A percentile compares a stretch with the other conserved stretches of the same genome.
phyloP scores from a whole-genome alignment of 2,888 invertebrate species.

The Erebia ligea region DNA sequence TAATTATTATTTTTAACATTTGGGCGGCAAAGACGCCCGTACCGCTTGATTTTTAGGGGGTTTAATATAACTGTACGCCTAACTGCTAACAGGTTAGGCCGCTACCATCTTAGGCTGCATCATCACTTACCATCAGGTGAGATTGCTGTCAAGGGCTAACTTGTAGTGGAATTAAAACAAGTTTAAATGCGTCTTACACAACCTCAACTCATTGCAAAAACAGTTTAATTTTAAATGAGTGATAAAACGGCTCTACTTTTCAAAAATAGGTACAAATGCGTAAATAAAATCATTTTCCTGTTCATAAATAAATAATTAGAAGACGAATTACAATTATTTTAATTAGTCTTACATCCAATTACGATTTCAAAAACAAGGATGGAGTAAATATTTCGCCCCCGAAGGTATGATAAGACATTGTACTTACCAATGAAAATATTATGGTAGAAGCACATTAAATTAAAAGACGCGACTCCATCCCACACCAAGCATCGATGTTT shows the following conservation, averaged over 20 bases:
- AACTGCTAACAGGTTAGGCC: too few species aligned
- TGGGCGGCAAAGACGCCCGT: too few species aligned
- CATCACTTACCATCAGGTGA: too few species aligned
- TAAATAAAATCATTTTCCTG: conserved; percentile 29
- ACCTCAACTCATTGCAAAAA: neutral
- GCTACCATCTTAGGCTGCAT: too few species aligned
- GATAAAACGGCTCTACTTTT: neutral
- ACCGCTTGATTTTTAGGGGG: too few species aligned
- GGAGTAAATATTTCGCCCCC: conserved; percentile 17
- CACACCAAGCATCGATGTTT: too few species aligned
- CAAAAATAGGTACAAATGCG: neutral
- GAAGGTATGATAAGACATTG: conserved; percentile 10
- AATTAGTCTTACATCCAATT: conserved; percentile 30
- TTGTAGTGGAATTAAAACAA: too few species aligned
- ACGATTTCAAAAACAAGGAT: conserved; percentile 31
- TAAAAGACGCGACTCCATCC: neutral
- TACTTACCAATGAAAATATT: conserved; percentile 2
- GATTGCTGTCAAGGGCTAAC: too few species aligned
- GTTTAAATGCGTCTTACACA: neutral
- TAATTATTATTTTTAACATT: too few species aligned
- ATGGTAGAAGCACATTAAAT: neutral
- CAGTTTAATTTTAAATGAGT: neutral
- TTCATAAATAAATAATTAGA: conserved; percentile 21
- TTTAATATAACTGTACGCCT: too few species aligned
- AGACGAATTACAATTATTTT: conserved; percentile 13